phyloP scores from a whole-genome alignment of 2,888 invertebrate genomes.

The Eilema griseolum region DNA sequence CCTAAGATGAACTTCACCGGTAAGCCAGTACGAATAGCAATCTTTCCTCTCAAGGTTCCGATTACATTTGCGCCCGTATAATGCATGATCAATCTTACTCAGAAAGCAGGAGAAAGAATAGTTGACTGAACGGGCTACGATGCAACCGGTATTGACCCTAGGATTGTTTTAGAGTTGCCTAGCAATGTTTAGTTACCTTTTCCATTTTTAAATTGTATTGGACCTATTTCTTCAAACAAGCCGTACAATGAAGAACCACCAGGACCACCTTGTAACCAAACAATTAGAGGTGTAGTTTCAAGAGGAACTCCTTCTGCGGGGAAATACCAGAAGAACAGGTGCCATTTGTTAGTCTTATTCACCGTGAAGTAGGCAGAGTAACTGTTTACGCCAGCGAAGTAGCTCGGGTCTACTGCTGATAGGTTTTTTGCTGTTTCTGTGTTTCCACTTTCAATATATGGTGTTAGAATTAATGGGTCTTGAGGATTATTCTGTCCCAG shows the following conservation, averaged over 20 bases:
- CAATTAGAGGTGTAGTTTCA: slow-evolving; percentile 64
- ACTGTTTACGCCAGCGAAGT: slow-evolving; percentile 38
- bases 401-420: slow-evolving; percentile 35
- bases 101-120: too few relatives aligned
- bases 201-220: slow-evolving; percentile 21
- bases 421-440: slow-evolving; percentile 30
- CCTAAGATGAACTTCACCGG: too few relatives aligned
- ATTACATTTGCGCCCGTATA: too few relatives aligned
- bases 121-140: too few relatives aligned
- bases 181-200: slow-evolving; percentile 1
- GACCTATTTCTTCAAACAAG: slow-evolving; percentile 80
- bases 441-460: slow-evolving; percentile 29
- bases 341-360: slow-evolving; percentile 89
- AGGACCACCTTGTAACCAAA: slow-evolving; percentile 81
- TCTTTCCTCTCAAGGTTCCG: too few relatives aligned
- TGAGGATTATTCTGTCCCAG: slow-evolving; percentile 2
- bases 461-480: slow-evolving; percentile 36
- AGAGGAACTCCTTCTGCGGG: slow-evolving; percentile 77
- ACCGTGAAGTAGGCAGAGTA: slow-evolving; percentile 82
- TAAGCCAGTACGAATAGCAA: too few relatives aligned
- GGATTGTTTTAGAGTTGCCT: too few relatives aligned
- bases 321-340: slow-evolving; percentile 92
- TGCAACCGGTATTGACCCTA: too few relatives aligned
- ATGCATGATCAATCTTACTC: too few relatives aligned
- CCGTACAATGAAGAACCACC: slow-evolving; percentile 73